Conservation (phyloP, 1,140 invertebrate species). For the Diplogasteroides magnus region DNA sequence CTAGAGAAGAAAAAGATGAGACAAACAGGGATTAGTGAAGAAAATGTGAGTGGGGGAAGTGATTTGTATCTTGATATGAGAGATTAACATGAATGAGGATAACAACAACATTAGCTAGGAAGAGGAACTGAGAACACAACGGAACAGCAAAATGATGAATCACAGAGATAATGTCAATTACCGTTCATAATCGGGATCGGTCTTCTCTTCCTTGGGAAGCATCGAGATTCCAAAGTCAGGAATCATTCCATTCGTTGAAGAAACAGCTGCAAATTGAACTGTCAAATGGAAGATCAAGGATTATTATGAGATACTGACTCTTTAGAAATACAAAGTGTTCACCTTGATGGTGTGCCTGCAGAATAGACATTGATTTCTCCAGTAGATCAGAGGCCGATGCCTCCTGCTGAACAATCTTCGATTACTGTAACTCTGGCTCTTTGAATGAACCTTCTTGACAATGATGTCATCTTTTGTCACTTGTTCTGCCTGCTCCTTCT, state of each 20-base stretch:
- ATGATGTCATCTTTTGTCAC: conserved; percentile 55
- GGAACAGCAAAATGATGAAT: too few species aligned
- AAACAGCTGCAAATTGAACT: neutral
- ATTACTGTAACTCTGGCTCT: neutral
- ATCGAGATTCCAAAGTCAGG: neutral
- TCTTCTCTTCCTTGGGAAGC: conserved; percentile 17
- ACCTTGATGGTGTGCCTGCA: conserved; percentile 3
- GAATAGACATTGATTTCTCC: conserved; percentile 53
- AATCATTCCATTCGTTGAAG: neutral
- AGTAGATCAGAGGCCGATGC: conserved; percentile 47
- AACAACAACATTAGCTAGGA: too few species aligned
- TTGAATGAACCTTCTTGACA: conserved; percentile 52
- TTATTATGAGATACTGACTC: neutral
- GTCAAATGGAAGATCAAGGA: neutral
- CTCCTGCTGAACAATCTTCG: conserved; percentile 4
- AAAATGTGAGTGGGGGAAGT: neutral
- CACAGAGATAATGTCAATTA: neutral
- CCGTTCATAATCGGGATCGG: conserved; percentile 11
- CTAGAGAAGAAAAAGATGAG: conserved; percentile 1
- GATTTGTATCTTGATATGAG: neutral
- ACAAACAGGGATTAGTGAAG: neutral
- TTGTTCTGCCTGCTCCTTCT: conserved; percentile 48
- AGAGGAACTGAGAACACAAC: too few species aligned
- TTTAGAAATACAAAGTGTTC: neutral
- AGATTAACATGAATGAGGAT: neutral